These are phyloP conservation scores for Cariama cristata DNA, from an alignment of 2,113 vertebrate genomes.

Conservation along the genomic window DNA sequence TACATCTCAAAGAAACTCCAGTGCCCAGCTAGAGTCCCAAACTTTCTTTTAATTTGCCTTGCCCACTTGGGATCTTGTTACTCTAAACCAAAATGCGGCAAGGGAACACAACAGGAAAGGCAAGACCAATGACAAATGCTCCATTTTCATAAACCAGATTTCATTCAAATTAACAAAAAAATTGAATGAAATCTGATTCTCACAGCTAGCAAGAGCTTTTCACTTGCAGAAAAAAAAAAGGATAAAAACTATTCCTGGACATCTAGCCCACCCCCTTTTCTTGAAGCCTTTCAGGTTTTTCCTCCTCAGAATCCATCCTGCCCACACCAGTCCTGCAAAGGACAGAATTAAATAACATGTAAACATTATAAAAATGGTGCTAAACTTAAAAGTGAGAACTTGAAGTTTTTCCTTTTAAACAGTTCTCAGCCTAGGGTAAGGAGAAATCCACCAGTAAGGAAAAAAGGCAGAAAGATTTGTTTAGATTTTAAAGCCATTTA, in stretches of 20 bases:
- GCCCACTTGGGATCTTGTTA: background rate
- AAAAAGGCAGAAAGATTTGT: conserved; percentile 31
- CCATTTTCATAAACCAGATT: conserved; percentile 16
- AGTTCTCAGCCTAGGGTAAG: background rate
- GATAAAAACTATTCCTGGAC: background rate
- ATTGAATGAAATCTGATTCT: background rate
- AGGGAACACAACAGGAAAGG: conserved; percentile 11
- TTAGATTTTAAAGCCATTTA: conserved; percentile 47
- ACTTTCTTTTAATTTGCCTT: background rate
- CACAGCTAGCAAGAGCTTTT: background rate
- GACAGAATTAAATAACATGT: conserved; percentile 25
- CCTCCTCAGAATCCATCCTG: conserved; percentile 7
- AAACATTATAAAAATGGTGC: conserved; percentile 8
- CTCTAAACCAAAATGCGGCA: background rate
- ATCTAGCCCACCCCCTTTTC: background rate
- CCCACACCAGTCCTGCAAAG: background rate
- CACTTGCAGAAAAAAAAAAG: background rate
- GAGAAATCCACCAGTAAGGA: conserved; percentile 1
- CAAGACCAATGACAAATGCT: background rate
- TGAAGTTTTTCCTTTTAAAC: conserved; percentile 26
- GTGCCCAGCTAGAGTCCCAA: background rate
- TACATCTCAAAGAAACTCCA: background rate
- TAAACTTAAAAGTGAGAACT: conserved; percentile 39
- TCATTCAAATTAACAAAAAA: conserved; percentile 39
- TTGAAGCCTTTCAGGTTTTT: conserved; percentile 32